phyloP scores from a whole-genome alignment of 2,113 vertebrate genomes.

The Coptodon rendalli region DNA sequence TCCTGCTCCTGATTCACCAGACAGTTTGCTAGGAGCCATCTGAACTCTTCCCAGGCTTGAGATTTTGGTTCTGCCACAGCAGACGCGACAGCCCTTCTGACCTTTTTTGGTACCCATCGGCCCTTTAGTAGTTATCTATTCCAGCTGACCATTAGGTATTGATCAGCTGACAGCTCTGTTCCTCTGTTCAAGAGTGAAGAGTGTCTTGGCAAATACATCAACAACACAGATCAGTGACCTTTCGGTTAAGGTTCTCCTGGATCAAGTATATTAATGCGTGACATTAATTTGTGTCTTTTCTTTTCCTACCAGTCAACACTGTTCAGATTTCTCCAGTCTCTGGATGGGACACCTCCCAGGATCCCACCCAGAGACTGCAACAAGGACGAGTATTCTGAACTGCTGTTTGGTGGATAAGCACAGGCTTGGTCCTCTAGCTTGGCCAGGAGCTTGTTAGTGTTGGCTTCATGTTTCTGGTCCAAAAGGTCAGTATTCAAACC shows the following conservation, averaged over 20 bases:
- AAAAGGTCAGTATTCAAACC: not conserved
- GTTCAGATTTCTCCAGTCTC: not conserved
- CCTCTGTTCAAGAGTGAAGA: not conserved
- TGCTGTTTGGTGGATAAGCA: not conserved
- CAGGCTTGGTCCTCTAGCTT: not conserved
- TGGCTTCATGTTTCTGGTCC: not conserved
- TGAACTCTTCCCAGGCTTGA: not conserved
- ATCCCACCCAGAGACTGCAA: not conserved
- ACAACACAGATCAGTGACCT: not conserved
- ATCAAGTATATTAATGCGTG: not conserved
- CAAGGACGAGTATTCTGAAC: not conserved
- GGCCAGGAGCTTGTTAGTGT: not conserved
- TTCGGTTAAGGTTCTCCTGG: not conserved
- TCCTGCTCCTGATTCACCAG: not conserved
- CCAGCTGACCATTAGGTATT: not conserved
- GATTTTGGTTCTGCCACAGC: not conserved
- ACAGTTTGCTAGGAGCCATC: not conserved
- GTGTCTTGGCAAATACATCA: not conserved
- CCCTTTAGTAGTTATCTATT: not conserved
- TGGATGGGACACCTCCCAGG: not conserved
- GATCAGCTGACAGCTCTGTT: not conserved
- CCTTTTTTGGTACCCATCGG: not conserved
- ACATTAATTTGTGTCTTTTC: not conserved
- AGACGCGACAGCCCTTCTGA: not conserved
- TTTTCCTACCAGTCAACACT: not conserved